A percentile compares a stretch with the other conserved stretches of the same genome.
These are phyloP conservation scores for Luperina nickerlii DNA, from an alignment of 2,888 invertebrate species.

Conservation along the genomic window DNA sequence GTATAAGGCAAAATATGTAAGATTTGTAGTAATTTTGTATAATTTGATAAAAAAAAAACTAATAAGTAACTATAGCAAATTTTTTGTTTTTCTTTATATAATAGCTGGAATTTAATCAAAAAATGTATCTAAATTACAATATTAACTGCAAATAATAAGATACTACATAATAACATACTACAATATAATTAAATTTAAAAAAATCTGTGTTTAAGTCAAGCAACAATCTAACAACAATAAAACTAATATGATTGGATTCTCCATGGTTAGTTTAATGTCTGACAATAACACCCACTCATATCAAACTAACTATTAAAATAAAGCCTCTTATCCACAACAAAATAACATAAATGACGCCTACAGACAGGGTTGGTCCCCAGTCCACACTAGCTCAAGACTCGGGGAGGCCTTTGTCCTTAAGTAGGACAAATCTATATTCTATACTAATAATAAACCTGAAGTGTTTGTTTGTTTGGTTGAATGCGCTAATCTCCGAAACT, in stretches of 20 bases:
- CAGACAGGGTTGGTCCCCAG: neutral
- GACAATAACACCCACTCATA: slow-evolving; percentile 26
- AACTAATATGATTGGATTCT: slow-evolving; percentile 8
- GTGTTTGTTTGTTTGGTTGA: neutral
- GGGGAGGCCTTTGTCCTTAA: neutral
- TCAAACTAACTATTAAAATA: slow-evolving; percentile 11
- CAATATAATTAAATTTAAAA: neutral
- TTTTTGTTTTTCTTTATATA: neutral
- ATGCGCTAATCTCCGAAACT: neutral
- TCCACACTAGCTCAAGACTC: neutral
- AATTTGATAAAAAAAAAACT: neutral
- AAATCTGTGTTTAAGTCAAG: neutral
- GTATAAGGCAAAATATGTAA: neutral
- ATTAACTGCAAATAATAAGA: neutral
- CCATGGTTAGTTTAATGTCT: slow-evolving; percentile 12
- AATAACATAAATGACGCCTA: neutral
- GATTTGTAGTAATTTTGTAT: neutral
- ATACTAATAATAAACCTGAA: neutral
- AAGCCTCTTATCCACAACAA: neutral
- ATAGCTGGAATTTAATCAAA: neutral
- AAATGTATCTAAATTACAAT: neutral
- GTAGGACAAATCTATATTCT: neutral
- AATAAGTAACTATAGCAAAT: too few species aligned
- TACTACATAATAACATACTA: too few species aligned
- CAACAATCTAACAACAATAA: neutral